Percentiles rank a stretch among this genome's conserved stretches.
Evolutionary conservation across 2,888 invertebrate genomes (phyloP).

Genomic region (Pyrocoelia pectoralis): DNA sequence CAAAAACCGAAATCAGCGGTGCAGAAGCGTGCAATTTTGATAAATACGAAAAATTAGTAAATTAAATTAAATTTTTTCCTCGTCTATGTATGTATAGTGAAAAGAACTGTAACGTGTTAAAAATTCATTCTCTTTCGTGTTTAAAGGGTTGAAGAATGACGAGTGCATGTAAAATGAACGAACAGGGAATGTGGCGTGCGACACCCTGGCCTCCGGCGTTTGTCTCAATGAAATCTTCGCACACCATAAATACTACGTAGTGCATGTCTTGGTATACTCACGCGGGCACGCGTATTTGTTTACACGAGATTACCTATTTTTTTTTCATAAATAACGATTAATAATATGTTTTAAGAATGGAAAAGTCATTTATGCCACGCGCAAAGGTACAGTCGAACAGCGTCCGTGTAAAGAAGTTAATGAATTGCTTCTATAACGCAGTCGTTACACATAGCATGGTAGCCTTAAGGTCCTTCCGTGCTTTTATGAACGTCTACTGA

Average conservation of each 20-base stretch:
- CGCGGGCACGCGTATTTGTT: constrained; percentile 36
- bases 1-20: not conserved
- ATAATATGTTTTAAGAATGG: not conserved
- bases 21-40: not conserved
- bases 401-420: too few relatives aligned
- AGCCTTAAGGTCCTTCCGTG: too few relatives aligned
- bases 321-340: not conserved
- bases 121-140: constrained; percentile 28
- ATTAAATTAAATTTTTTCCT: not conserved
- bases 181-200: constrained; percentile 40
- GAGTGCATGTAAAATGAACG: constrained; percentile 37
- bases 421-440: too few relatives aligned
- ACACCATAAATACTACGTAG: constrained; percentile 35
- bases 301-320: constrained; percentile 22
- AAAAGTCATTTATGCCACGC: too few relatives aligned
- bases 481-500: too few relatives aligned
- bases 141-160: constrained; percentile 24
- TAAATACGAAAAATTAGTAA: not conserved
- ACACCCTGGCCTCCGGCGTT: constrained; percentile 38
- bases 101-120: not conserved
- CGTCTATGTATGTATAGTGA: not conserved
- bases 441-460: too few relatives aligned
- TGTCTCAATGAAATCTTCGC: constrained; percentile 39
- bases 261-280: constrained; percentile 37
- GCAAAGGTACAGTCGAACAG: too few relatives aligned